These are phyloP conservation scores for Sebastes diploproa DNA, from an alignment of 2,797 vertebrate species.

Conservation along the genomic window DNA sequence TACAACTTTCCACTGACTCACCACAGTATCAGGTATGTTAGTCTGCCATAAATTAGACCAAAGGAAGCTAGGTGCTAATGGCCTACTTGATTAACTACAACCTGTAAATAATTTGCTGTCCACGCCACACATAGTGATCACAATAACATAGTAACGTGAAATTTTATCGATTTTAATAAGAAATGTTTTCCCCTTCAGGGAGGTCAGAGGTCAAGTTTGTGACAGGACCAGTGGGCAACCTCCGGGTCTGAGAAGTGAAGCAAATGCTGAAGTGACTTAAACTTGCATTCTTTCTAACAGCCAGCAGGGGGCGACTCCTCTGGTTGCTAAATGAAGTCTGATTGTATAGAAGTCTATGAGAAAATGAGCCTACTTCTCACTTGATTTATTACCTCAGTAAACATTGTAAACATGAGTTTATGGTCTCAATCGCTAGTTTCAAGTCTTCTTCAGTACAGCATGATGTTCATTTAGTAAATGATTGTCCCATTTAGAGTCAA, in stretches of 20 bases:
- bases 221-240: not conserved
- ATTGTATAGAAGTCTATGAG: no score
- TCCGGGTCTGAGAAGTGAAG: no score
- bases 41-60: slow-evolving; percentile 34
- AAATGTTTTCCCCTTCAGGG: no score
- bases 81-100: not conserved
- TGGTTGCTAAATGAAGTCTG: rapidly evolving
- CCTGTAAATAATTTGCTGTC: not conserved
- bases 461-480: no score
- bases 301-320: no score
- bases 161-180: not conserved
- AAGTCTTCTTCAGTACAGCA: no score
- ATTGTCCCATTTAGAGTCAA: no score
- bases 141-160: not conserved
- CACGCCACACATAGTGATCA: not conserved
- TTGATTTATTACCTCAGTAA: no score
- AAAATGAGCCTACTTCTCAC: no score
- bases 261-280: rapidly evolving
- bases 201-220: not conserved
- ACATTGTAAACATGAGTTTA: no score
- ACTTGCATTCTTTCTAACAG: rapidly evolving
- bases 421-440: no score
- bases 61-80: not conserved
- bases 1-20: slow-evolving; percentile 52
- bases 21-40: slow-evolving; percentile 18